Evolutionary conservation across 2,888 invertebrate species (phyloP).

Genomic region (Dynastes hyllus): DNA sequence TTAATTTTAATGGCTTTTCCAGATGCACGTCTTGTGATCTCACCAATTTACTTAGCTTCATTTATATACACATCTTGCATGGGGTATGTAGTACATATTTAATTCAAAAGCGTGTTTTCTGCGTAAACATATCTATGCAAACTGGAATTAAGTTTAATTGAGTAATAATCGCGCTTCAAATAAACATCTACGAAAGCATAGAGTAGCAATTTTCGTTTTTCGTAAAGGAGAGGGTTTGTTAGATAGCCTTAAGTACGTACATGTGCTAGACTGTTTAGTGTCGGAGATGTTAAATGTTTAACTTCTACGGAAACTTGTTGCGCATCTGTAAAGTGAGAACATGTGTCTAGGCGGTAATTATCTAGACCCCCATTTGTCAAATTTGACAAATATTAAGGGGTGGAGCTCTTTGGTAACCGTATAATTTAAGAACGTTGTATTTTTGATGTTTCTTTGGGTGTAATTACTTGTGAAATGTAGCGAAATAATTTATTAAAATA

Average conservation of each 20-base stretch:
- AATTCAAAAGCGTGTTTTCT: neutral
- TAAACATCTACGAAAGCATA: neutral
- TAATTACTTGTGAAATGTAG: too few species aligned
- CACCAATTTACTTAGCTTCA: conserved; percentile 13
- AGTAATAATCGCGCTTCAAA: neutral
- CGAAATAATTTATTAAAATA: too few species aligned
- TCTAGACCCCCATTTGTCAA: conserved; percentile 36
- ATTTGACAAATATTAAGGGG: conserved; percentile 33
- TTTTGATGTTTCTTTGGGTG: too few species aligned
- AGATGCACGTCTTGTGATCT: conserved; percentile 44
- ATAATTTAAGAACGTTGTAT: too few species aligned
- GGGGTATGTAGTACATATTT: neutral
- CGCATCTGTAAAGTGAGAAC: conserved; percentile 33
- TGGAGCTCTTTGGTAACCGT: neutral
- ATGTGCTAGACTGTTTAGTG: neutral
- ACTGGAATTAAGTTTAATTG: neutral
- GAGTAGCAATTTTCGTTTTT: neutral
- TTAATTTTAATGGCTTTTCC: conserved; percentile 50
- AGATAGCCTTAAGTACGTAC: neutral
- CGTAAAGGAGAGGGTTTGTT: neutral
- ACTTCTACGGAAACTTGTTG: conserved; percentile 26
- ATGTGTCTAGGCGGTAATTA: conserved; percentile 33
- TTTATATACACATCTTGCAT: too few species aligned
- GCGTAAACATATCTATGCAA: neutral
- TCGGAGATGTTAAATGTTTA: too few species aligned